phyloP scores from a whole-genome alignment of 2,888 invertebrate genomes.

The Sussaba pulchella region DNA sequence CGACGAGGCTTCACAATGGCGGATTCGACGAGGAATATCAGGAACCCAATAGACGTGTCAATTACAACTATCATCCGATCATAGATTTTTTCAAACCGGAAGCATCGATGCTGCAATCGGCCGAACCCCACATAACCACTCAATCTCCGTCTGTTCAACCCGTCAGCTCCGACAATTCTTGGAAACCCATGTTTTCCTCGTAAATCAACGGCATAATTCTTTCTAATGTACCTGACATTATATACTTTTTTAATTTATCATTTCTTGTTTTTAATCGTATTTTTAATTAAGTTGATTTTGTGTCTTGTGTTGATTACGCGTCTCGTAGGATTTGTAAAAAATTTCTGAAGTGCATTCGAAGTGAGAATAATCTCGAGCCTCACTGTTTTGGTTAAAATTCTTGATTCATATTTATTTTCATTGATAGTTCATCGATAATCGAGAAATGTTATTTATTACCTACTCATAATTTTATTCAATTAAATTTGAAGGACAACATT shows the following conservation, averaged over 20 bases:
- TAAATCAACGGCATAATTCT: slow-evolving; percentile 65
- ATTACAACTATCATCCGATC: slow-evolving; percentile 93
- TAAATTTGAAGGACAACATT: slow-evolving; percentile 18
- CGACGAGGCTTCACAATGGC: slow-evolving; percentile 74
- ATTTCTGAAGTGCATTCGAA: slow-evolving; percentile 37
- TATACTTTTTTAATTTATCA: slow-evolving; percentile 33
- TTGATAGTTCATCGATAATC: slow-evolving; percentile 29
- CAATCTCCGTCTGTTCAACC: slow-evolving; percentile 64
- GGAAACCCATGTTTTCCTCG: slow-evolving; percentile 82
- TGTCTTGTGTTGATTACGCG: slow-evolving; percentile 16
- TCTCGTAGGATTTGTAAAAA: slow-evolving; percentile 51
- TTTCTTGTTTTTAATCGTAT: not conserved
- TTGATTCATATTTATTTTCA: slow-evolving; percentile 44
- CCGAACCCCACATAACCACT: slow-evolving; percentile 65
- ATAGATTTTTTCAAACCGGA: slow-evolving; percentile 90
- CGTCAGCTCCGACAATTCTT: slow-evolving; percentile 69
- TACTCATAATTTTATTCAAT: not conserved
- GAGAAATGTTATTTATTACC: slow-evolving; percentile 45
- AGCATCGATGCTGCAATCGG: slow-evolving; percentile 80
- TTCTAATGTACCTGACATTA: slow-evolving; percentile 76
- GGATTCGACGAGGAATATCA: slow-evolving; percentile 82
- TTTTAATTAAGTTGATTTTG: slow-evolving; percentile 20
- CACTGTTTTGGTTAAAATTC: not conserved
- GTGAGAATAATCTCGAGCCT: not conserved
- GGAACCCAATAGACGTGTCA: slow-evolving; percentile 86